A percentile compares a stretch with the other conserved stretches of the same genome.
Conservation (phyloP, 2,888 invertebrate genomes). For the Lycaena phlaeas region DNA sequence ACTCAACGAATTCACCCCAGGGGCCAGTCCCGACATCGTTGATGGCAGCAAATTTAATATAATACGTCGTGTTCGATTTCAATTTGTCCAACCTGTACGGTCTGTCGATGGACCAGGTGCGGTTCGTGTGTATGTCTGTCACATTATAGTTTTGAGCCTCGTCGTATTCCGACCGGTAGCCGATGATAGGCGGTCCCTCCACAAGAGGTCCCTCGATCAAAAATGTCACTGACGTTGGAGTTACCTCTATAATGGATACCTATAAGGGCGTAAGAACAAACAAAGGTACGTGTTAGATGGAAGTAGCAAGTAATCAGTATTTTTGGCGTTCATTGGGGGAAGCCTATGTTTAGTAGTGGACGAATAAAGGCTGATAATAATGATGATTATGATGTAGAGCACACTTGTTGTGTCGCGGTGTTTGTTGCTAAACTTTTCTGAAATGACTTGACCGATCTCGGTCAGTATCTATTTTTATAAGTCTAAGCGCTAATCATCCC, state of each 20-base stretch:
- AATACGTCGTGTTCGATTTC: slow-evolving; percentile 42
- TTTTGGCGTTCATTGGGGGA: too few species aligned
- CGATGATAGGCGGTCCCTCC: slow-evolving; percentile 26
- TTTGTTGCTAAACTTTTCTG: too few species aligned
- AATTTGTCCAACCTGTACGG: slow-evolving; percentile 42
- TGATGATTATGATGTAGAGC: too few species aligned
- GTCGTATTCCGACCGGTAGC: slow-evolving; percentile 50
- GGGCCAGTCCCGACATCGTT: slow-evolving; percentile 45
- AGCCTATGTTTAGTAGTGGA: too few species aligned
- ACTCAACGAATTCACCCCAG: slow-evolving; percentile 33
- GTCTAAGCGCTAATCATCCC: too few species aligned
- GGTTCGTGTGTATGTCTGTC: slow-evolving; percentile 45
- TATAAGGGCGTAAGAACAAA: slow-evolving; percentile 24
- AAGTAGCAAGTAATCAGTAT: too few species aligned
- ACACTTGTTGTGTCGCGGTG: too few species aligned
- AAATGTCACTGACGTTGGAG: slow-evolving; percentile 43
- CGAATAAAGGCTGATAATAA: too few species aligned
- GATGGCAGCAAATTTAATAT: slow-evolving; percentile 45
- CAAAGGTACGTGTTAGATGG: too few species aligned
- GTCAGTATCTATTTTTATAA: too few species aligned
- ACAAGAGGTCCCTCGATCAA: slow-evolving; percentile 33
- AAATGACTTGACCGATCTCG: too few species aligned
- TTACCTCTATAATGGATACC: slow-evolving; percentile 29
- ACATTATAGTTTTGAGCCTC: slow-evolving; percentile 35
- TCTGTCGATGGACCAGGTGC: slow-evolving; percentile 48